Base-by-base conservation (phyloP, 2,888 invertebrate genomes). In the Tanypteryx hageni region DNA sequence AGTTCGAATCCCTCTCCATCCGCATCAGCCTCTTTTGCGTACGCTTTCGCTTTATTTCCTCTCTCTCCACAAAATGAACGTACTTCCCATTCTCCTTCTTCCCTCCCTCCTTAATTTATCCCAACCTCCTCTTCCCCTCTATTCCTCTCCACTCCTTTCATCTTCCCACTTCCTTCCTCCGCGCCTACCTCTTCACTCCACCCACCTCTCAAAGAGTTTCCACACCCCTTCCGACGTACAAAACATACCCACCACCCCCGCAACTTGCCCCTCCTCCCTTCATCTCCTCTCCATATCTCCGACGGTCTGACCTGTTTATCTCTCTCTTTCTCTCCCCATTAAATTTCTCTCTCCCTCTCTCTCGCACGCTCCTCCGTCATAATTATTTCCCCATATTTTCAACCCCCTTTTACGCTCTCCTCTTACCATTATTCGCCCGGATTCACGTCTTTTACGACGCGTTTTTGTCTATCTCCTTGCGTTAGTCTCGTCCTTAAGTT, bases 71-170 rank as follows among this genome's bases (percentile, higher is more conserved):
- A 44, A 44, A 44, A 44, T 44, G 5, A 44, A 44, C 44, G 3
- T 44, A 1, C 44, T 44, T 5, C 44, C 82, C 82, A 13, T n/a
- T n/a, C n/a, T n/a, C n/a, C n/a, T n/a, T n/a, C 82, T 22, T 82
- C 82, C 82, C 82, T 44, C 56, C 44, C 82, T 16, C 56, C 82
- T 82, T 82, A 44, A 44, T 82, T 82, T 82, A 82, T 82, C 82
- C n/a, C n/a, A n/a, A n/a, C n/a, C n/a, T n/a, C n/a, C n/a, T 82
- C 27, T 82, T 44, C 82, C 44, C n/a, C 44, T n/a, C 16, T n/a
- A 10, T 31, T 56, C 56, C 82, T 82, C 82, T 82, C 56, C 82
- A 56, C 44, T 82, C 82, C 56, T 44, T 82, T 82, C 56, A 44
- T 44, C 82, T 82, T 44, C 82, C 82, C 31, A 31, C 31, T 56